Evolutionary conservation across 35 echinoderm and acorn worm species (phyloP), one percentile per base, ranked within the genome.

Genomic region (Acanthaster planci): DNA sequence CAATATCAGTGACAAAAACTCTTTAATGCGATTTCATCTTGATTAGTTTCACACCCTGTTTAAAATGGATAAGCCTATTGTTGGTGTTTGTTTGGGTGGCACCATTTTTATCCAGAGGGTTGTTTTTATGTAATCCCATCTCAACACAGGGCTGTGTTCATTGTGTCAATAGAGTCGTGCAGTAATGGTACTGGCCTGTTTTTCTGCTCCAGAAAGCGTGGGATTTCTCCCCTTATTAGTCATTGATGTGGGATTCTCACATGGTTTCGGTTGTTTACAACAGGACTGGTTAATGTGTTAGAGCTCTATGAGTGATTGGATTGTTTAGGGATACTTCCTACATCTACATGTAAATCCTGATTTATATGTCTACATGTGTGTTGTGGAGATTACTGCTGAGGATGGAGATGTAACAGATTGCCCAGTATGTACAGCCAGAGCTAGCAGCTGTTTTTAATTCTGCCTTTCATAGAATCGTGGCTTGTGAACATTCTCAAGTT

Each of bases 191-290:
- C 5, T 6, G 64, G 14, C 34, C 64, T 31, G 22, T 72, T 35
- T 7, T 72, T 72, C 64, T n/a, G n/a, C n/a, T n/a, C 22, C 8
- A 34, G 23, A 72, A 72, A 35, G 34, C 23, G 30, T 60, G 57
- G 57, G 64, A 31, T 72, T 47, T 47, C 42, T 47, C n/a, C n/a
- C n/a, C n/a, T n/a, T 59, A 26, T 72, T 72, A 72, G 64, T 72
- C 64, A 72, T 35, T 34, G 64, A 10, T 72, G 8, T 14, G 34
- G 4, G 4, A 12, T 14, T 35, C 14, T 26, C 64, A 72, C 64
- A 72, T 72, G 64, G 64, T 72, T 72, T 72, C 64, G 64, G 30
- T 36, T 72, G 64, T 72, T 72, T 72, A 72, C 64, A 72, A 72
- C 64, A 27, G 19, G 64, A 4, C 42, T 12, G 12, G 42, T 47